Evolutionary conservation across 1,140 invertebrate genomes (phyloP).

Genomic region (Ganaspis sp.): DNA sequence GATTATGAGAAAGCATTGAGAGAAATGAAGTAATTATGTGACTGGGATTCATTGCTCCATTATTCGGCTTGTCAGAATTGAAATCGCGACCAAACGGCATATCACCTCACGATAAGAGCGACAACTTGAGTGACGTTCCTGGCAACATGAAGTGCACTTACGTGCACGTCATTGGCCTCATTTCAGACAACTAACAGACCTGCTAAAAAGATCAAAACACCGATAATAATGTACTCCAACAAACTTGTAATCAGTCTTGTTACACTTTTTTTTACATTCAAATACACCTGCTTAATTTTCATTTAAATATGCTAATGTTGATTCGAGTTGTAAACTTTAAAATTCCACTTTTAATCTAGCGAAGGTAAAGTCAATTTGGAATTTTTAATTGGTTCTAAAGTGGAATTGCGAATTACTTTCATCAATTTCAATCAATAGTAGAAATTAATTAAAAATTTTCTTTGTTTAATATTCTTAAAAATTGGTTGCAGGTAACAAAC

Average conservation of each 20-base stretch:
- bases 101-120: neutral
- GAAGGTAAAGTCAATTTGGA: too few species aligned
- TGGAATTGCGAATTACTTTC: too few species aligned
- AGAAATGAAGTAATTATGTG: neutral
- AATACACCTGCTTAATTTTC: too few species aligned
- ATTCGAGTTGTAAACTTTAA: too few species aligned
- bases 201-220: neutral
- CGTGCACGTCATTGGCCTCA: neutral
- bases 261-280: neutral
- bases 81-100: neutral
- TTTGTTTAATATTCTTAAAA: too few species aligned
- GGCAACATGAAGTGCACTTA: slow-evolving; percentile 13
- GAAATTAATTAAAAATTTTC: too few species aligned
- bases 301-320: too few species aligned
- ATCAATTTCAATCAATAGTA: too few species aligned
- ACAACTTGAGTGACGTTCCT: slow-evolving; percentile 4
- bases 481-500: too few species aligned
- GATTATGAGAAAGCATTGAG: neutral
- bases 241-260: neutral
- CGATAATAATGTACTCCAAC: neutral
- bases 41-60: neutral
- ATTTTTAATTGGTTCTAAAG: too few species aligned
- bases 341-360: too few species aligned
- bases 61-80: neutral
- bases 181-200: neutral